Percentiles rank a stretch among this genome's conserved stretches.
phyloP scores from a whole-genome alignment of 2,113 vertebrate genomes.

The Spheniscus mendiculus region DNA sequence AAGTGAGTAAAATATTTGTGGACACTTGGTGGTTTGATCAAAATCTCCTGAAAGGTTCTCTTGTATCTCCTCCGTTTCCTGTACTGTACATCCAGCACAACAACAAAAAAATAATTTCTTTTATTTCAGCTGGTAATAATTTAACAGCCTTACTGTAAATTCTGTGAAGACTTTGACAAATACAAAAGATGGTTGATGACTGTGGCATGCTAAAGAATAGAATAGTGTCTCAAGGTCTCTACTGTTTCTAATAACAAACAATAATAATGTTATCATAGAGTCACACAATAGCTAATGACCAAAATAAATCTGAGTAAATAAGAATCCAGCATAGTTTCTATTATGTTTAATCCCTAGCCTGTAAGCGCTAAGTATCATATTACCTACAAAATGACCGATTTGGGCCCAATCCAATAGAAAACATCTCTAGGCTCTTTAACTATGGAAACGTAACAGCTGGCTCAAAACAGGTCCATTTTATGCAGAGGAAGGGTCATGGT shows the following conservation, averaged over 20 bases:
- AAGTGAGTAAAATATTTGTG: slow-evolving; percentile 26
- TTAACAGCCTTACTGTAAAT: slow-evolving; percentile 20
- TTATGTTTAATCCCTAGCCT: neutral
- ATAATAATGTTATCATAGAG: neutral
- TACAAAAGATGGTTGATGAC: neutral
- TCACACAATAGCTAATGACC: neutral
- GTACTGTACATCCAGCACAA: neutral
- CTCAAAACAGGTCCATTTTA: neutral
- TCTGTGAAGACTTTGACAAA: neutral
- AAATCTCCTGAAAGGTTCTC: slow-evolving; percentile 28
- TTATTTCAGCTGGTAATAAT: slow-evolving; percentile 71
- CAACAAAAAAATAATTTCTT: neutral
- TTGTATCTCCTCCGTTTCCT: slow-evolving; percentile 31
- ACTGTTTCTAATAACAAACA: neutral
- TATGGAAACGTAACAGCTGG: neutral
- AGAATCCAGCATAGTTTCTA: neutral
- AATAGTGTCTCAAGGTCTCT: neutral
- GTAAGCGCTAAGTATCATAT: neutral
- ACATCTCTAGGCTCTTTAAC: neutral
- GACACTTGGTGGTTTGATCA: slow-evolving; percentile 3
- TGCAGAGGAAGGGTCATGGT: neutral
- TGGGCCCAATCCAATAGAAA: neutral
- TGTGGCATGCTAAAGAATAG: neutral
- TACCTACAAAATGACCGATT: neutral
- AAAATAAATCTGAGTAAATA: neutral